These are phyloP conservation scores for Orthonevra nobilis DNA, from an alignment of 2,888 invertebrate genomes.

Conservation along the genomic window DNA sequence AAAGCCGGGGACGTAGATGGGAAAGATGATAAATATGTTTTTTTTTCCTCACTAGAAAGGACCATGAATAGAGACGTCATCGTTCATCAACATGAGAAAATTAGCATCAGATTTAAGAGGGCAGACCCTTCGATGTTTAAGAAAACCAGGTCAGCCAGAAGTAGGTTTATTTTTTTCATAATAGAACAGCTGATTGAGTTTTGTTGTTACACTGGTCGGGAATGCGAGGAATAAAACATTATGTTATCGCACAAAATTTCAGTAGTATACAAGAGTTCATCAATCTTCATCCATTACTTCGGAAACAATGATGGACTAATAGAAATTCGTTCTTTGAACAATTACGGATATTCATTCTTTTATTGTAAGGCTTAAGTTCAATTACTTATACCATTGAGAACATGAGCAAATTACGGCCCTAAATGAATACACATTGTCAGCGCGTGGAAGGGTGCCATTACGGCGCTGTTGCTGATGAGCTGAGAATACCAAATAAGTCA, in stretches of 20 bases:
- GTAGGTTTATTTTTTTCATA: constrained; percentile 21
- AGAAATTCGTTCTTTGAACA: constrained; percentile 42
- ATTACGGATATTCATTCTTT: constrained; percentile 22
- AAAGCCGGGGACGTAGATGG: background rate
- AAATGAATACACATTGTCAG: no score
- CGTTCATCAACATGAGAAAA: constrained; percentile 21
- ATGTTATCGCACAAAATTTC: no score
- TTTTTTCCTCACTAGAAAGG: background rate
- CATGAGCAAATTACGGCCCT: no score
- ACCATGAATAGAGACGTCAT: constrained; percentile 7
- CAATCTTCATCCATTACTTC: constrained; percentile 69
- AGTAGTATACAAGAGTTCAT: constrained; percentile 38
- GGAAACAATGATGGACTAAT: constrained; percentile 58
- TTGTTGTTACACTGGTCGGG: constrained; percentile 32
- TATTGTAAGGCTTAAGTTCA: constrained; percentile 27
- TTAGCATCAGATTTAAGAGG: constrained; percentile 14
- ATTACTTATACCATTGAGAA: constrained; percentile 35
- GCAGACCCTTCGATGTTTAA: background rate
- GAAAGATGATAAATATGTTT: no score
- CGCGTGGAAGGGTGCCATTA: no score
- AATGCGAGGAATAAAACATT: no score
- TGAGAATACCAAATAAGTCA: no score
- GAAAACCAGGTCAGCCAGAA: constrained; percentile 48
- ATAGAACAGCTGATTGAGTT: constrained; percentile 56
- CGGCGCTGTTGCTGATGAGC: no score